Evolutionary conservation across 2,113 vertebrate species (phyloP), one percentile per base, ranked within the genome.

Genomic region (Pimephales promelas): DNA sequence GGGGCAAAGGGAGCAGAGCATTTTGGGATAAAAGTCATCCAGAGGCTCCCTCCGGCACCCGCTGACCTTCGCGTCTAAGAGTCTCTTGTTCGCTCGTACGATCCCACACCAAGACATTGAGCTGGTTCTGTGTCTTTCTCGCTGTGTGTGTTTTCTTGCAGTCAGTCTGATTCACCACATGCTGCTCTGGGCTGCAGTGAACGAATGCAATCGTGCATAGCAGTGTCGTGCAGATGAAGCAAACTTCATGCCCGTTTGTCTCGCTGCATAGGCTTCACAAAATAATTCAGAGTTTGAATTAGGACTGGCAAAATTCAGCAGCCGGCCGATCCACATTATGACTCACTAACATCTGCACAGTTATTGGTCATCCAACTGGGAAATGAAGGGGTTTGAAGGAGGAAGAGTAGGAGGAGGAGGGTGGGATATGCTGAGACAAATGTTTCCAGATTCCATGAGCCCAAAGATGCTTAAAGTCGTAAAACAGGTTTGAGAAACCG

Each of bases 371-470:
- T 77, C 70, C 74, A 70, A 36, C 52, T 74, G 79, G 70, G 81
- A 59, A 83, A 61, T 79, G 78, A 79, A 66, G 57, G 43, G 26
- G 89, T 92, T 90, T 90, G 86, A 90, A 87, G 84, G 89, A 4
- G 31, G 31, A 34, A n/a, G n/a, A n/a, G n/a, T n/a, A n/a, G 36
- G 40, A 40, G 40, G 86, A 54, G 90, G 86, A 92, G 91, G 85
- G 74, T 73, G 88, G 85, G 79, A 88, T 88, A 91, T 90, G 91
- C 85, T 76, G 88, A 91, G 92, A 89, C 89, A 89, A 90, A 92
- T 92, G 92, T 82, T 91, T 88, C 88, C 88, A 90, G 91, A 90
- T 94, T 94, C 92, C 93, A 93, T 89, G 83, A 89, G 90, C 91
- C 92, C 89, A 94, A 94, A 92, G 92, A 94, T 92, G 93, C 93